phyloP scores from a whole-genome alignment of 2,888 invertebrate species.

The Malthinus flaveolus region DNA sequence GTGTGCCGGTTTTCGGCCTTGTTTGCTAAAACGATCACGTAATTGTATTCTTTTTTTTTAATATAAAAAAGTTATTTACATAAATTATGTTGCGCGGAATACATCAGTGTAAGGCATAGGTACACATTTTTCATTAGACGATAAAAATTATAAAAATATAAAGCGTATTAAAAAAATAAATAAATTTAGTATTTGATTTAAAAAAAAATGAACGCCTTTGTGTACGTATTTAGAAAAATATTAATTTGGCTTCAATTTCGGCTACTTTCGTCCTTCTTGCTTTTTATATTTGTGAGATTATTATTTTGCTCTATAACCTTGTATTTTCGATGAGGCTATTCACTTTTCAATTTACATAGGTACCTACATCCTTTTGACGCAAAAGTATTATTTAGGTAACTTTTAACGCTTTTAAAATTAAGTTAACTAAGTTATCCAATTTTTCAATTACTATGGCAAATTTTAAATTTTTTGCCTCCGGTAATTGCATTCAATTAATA shows the following conservation, averaged over 20 bases:
- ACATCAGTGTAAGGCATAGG: neutral
- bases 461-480: no score
- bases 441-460: no score
- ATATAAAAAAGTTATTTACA: slow-evolving; percentile 8
- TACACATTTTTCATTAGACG: no score
- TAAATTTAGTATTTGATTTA: no score
- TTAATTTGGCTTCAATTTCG: slow-evolving; percentile 1
- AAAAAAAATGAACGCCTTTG: no score
- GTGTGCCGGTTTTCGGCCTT: slow-evolving; percentile 3
- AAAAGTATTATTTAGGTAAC: no score
- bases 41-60: slow-evolving; percentile 6
- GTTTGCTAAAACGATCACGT: slow-evolving; percentile 6
- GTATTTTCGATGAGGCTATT: slow-evolving; percentile 8
- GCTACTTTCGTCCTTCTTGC: slow-evolving; percentile 9
- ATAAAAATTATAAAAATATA: no score
- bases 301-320: slow-evolving; percentile 14
- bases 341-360: slow-evolving; percentile 5
- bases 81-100: slow-evolving; percentile 6
- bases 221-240: neutral
- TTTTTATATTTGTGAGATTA: slow-evolving; percentile 6
- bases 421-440: no score
- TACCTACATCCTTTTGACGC: neutral
- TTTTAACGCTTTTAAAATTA: no score
- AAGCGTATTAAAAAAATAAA: no score
- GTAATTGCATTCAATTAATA: neutral